Evolutionary conservation across 2,888 invertebrate species (phyloP), one percentile per base, ranked within the genome.

Genomic region (Galerucella pusilla): DNA sequence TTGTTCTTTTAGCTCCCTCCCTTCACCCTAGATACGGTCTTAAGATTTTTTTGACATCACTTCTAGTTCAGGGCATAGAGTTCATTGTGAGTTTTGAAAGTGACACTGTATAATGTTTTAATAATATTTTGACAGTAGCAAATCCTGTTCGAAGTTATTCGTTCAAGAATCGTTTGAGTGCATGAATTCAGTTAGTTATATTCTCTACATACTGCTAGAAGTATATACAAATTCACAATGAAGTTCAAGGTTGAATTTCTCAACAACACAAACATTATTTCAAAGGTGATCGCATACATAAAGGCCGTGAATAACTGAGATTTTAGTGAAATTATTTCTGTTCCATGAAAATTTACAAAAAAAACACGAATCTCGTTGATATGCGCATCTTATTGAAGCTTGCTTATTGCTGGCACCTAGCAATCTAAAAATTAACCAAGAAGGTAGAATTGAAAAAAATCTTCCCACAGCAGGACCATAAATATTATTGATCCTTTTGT

Each of bases 391-490:
- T 5, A 25, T 6, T 35, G 1, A 64, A 64, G 49, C 45, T 73
- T 60, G 11, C 28, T 66, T 20, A 20, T 20, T 68, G 25, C 49
- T 65, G 60, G 16, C 68, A 16, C 61, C 63, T 63, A 16, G 14
- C 35, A 45, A 35, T 46, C 20, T 64, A 64, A n/a, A 64, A 42
- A 45, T 42, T 7, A 2, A 42, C 11, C 57, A 57, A 20, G 20
- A 16, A 20, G n/a, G 10, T 16, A 10, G 57, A 9, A 63, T 28
- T 63, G 0, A 45, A 28, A 54, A 49, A 35, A 68, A 28, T 73
- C 63, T 75, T 75, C 75, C 75, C 75, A 75, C 75, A 75, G 71
- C 69, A 73, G 42, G 68, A 42, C 63, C 52, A 57, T 20, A 49
- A 49, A 4, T 49, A 20, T 69, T 25, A 49, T 25, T 65, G 59